These are phyloP conservation scores for Ptychochromis oligacanthus DNA, from an alignment of 2,113 vertebrate species.

Conservation along the genomic window DNA sequence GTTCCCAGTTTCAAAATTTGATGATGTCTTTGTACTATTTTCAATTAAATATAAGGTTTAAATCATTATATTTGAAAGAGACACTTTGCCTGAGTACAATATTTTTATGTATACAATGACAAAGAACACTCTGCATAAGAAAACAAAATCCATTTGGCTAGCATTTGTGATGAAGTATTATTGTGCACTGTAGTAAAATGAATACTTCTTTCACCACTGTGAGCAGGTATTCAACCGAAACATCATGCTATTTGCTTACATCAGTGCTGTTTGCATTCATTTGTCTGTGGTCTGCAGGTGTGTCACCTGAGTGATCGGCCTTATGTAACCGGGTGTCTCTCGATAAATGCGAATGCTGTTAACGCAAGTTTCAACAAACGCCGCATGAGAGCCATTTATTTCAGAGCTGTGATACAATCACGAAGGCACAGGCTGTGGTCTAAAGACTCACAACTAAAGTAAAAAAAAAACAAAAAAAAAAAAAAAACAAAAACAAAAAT, in stretches of 20 bases:
- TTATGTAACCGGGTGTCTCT: background rate
- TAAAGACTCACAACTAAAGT: background rate
- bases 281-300: background rate
- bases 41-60: no score
- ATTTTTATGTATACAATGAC: no score
- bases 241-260: background rate
- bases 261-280: slow-evolving; percentile 9
- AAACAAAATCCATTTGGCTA: background rate
- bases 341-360: background rate
- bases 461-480: background rate
- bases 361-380: background rate
- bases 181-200: background rate
- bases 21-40: no score
- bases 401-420: background rate
- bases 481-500: no score
- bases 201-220: background rate
- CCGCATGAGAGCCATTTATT: slow-evolving; percentile 11
- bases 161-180: background rate
- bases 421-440: background rate
- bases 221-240: background rate
- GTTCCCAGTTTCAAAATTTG: background rate
- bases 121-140: background rate
- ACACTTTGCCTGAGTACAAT: no score
- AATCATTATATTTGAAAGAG: no score
- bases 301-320: background rate